Percentiles rank a stretch among this genome's conserved stretches.
Evolutionary conservation across 1,140 invertebrate species (phyloP).

Genomic region (Pentalonia nigronervosa): DNA sequence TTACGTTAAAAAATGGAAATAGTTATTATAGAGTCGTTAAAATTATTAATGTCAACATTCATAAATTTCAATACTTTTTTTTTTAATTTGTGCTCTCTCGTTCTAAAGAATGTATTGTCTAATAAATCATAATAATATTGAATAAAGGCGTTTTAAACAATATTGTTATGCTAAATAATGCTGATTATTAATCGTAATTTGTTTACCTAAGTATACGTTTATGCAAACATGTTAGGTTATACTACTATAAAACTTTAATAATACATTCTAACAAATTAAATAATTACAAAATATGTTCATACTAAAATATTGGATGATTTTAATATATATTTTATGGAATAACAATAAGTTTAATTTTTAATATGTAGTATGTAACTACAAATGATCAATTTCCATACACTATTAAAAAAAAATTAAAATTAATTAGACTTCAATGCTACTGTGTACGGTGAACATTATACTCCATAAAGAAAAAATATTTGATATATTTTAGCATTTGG

Average conservation of each 20-base stretch:
- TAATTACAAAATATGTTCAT: not conserved
- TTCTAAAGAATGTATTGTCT: too few species aligned
- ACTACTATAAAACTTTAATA: too few species aligned
- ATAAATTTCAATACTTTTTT: not conserved
- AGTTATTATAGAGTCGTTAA: not conserved
- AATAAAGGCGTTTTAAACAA: too few species aligned
- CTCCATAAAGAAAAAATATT: not conserved
- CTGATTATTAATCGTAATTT: too few species aligned
- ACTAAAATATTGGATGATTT: too few species aligned
- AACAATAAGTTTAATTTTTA: not conserved
- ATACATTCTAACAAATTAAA: not conserved
- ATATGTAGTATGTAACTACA: not conserved
- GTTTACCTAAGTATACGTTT: too few species aligned
- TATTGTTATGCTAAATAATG: too few species aligned
- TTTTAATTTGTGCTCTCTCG: not conserved
- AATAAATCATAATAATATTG: too few species aligned
- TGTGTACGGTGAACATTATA: not conserved
- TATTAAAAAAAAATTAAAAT: not conserved
- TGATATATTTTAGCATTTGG: not conserved
- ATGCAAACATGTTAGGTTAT: too few species aligned
- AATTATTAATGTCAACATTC: not conserved
- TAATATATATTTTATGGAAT: too few species aligned
- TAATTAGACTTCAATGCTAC: not conserved
- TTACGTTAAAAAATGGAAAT: not conserved
- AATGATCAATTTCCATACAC: not conserved